Base-by-base conservation (phyloP, 2,797 vertebrate species). In the Diglossa cyanea region DNA sequence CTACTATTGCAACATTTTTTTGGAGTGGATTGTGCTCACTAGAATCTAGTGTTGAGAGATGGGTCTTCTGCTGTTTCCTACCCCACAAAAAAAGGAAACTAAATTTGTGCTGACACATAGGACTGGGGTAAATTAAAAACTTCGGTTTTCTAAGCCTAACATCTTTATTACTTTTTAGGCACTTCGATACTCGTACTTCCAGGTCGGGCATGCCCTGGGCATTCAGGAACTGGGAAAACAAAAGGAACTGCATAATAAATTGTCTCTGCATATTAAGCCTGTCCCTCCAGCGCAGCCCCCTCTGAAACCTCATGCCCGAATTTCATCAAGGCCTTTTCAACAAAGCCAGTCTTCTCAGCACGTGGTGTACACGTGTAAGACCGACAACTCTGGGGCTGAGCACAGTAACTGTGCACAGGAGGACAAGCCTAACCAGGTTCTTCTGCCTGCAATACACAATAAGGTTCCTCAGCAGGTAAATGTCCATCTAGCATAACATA, bases 141-240 rank as follows among this genome's bases (percentile, higher is more conserved):
- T 66, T 58, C 8, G 8, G 1, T 72, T 94, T 91, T 74, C 55
- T 65, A 73, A 75, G 23, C 40, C 16, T 79, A 37, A 50, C 17
- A 7, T 76, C 35, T 85, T 40, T 6, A 5, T 95, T 96, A 37
- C 63, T 12, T 97, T 98, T 86, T 88, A 99, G 99, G 98, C 98
- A 30, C 98, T 99, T 95, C 98, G 99, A 62, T 99, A 99, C 92
- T 98, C 98, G 1, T 99, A 99, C 96, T 99, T 99, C 97, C 98
- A 98, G 14, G 98, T 99, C 94, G 99, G 99, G 61, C 98, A 99
- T 88, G 97, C 98, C 55, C 94, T 99, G 95, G 98, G 98, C 35
- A 95, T 99, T 96, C 98, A 98, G 90, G 98, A 99, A 57, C 97
- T 98, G 88, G 98, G 96, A 54, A 98, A 98, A 86, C 98, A 98